Evolutionary conservation across 2,888 invertebrate species (phyloP), one percentile per base, ranked within the genome.

Genomic region (Sarcophaga subvicina): DNA sequence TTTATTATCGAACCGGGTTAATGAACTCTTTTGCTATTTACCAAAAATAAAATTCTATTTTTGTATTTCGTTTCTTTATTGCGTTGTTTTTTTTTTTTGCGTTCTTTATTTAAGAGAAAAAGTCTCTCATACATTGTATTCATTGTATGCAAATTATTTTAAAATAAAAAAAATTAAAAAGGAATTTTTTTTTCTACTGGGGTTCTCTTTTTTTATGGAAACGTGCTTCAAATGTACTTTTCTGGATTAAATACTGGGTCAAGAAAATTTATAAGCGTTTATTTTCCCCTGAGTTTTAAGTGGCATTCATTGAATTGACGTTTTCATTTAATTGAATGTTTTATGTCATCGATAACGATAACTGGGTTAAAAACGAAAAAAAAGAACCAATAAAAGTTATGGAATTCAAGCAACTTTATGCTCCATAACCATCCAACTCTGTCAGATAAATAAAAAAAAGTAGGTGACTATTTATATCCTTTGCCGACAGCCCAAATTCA

Each of bases 111-210:
- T 37, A 37, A 37, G 8, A 37, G 2, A 37, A 37, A 37, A 37
- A 8, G 37, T 1, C 27, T 8, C 8, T 37, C 8, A 6, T 2
- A 37, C 37, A 37, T 37, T 37, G 37, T 37, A 37, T 37, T 45
- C 69, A 75, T 71, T 80, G 27, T 84, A 79, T 80, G 79, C 70
- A 66, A 84, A 80, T 80, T 75, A 71, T 22, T 75, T 73, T 63
- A 84, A 3, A 49, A 49, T 20, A 47, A 69, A 66, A n/a, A 25
- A 75, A 73, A 70, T 22, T 69, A 20, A 54, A n/a, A 2, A 12
- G 8, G n/a, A 63, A 60, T 75, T 76, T 22, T 71, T n/a, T 67
- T 45, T 72, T 70, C 20, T 62, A 20, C 25, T 25, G 49, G 49
- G 60, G 27, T 49, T 45, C 8, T 3, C 14, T 66, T 12, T 59